Evolutionary conservation across 2,113 vertebrate genomes (phyloP), one percentile per base, ranked within the genome.

Genomic region (Oxyura jamaicensis): DNA sequence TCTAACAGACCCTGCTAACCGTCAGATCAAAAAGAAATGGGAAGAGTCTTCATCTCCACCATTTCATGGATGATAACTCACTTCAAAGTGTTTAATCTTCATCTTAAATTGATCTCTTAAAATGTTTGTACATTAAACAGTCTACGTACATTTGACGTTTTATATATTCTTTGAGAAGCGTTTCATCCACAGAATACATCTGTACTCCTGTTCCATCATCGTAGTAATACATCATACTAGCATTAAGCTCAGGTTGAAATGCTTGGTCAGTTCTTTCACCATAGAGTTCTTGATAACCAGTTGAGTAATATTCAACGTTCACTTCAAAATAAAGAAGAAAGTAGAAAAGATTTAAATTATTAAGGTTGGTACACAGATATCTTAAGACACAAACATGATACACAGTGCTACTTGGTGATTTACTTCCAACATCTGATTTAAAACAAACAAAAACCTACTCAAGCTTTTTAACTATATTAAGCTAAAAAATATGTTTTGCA

Each of bases 131-230:
- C 28, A 31, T 87, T 76, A 81, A 86, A 66, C 31, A 67, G 13
- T 76, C 36, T 60, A 98, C 99, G 99, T 97, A 99, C 99, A 99
- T 99, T 95, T 99, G 99, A 21, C 99, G 98, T 94, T 98, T 99
- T 95, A 99, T 99, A 69, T 99, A 99, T 69, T 99, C 99, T 95
- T 99, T 99, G 6, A 99, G 99, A 68, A 99, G 97, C 31, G 98
- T 97, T 94, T 99, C 99, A 68, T 99, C 99, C 96, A 99, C 98
- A 13, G 98, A 98, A 97, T 99, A 99, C 97, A 99, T 98, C 95
- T 99, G 99, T 12, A 98, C 96, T 41, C 99, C 98, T 95, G 95
- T 99, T 72, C 98, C 99, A n/a, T 98, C 98, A 9, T 98, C 98
- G 42, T 99, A 99, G 96, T 99, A 99, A 97, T 99, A 99, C 98